phyloP scores from a whole-genome alignment of 2,888 invertebrate genomes.

The Boloria selene region DNA sequence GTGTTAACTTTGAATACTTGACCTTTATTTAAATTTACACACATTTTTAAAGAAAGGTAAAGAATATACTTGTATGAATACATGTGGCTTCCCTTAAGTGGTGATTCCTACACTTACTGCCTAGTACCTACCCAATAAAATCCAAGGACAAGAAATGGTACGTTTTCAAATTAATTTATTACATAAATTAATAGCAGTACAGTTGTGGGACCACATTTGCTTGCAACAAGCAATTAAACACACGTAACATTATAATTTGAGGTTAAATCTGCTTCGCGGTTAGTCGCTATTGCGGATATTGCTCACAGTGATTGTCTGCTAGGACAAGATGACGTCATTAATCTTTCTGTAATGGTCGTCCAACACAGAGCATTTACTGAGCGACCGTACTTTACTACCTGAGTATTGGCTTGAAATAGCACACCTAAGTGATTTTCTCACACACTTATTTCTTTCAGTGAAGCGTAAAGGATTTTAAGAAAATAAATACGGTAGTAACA shows the following conservation, averaged over 20 bases:
- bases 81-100: too few relatives aligned
- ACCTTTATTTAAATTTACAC: too few relatives aligned
- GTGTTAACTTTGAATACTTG: too few relatives aligned
- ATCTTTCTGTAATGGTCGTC: constrained; percentile 71
- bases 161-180: not conserved
- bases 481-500: constrained; percentile 9
- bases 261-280: constrained; percentile 23
- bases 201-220: constrained; percentile 10
- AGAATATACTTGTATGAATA: too few relatives aligned
- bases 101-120: too few relatives aligned
- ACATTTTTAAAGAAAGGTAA: too few relatives aligned
- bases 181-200: not conserved
- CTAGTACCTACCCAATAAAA: too few relatives aligned
- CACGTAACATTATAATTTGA: constrained; percentile 18
- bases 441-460: constrained; percentile 17
- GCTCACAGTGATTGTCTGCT: constrained; percentile 54
- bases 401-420: constrained; percentile 25
- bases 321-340: constrained; percentile 72
- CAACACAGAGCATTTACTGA: constrained; percentile 68
- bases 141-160: too few relatives aligned
- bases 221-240: constrained; percentile 12
- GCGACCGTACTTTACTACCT: constrained; percentile 37
- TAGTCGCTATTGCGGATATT: constrained; percentile 25
- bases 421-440: constrained; percentile 24
- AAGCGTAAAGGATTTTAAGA: constrained; percentile 6